Base-by-base conservation (phyloP, 2,113 vertebrate genomes). In the Fregata magnificens region DNA sequence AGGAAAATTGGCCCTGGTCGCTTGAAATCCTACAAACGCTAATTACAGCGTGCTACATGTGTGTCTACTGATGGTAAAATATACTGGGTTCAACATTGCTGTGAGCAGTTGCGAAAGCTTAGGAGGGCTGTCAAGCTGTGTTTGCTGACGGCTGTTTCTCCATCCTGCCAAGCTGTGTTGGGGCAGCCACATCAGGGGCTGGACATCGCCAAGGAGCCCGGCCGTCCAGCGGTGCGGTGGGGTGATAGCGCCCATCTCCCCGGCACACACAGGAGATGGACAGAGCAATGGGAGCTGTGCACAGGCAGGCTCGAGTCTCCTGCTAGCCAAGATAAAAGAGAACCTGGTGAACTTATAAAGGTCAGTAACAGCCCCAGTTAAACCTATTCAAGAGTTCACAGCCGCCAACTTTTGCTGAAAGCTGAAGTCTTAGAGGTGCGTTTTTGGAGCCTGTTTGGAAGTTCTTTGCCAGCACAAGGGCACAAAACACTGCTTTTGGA, bases 161-260 rank as follows among this genome's bases (percentile, higher is more conserved):
- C 59, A 31, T 47, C 38, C 53, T 63, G 47, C 40, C 53, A 25
- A 15, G 36, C 42, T 50, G 58, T 10, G 13, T 22, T 40, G 59
- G 31, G n/a, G 45, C 65, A 66, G 88, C 69, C 36, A 5, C 21
- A 28, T 31, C 24, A 36, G 56, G 59, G 36, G 36, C 18, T 61
- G 53, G 52, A 19, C 4, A 0, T 42, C 1, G 2, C 52, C 0
- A 2, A 66, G 74, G 45, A 88, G n/a, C 44, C 62, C 4, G 1
- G 28, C 24, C 3, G 2, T 49, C 34, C 1, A 1, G 29, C 1
- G 3, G 26, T 45, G 52, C 6, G 3, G 79, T 16, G 16, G 21
- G 52, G 53, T 52, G 62, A 15, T 29, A 24, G 62, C 11, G 3
- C 47, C 34, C 40, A 5, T 59, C 62, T 40, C 40, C 26, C 7